phyloP scores from a whole-genome alignment of 2,797 vertebrate species.

The Sebastes iracundus region DNA sequence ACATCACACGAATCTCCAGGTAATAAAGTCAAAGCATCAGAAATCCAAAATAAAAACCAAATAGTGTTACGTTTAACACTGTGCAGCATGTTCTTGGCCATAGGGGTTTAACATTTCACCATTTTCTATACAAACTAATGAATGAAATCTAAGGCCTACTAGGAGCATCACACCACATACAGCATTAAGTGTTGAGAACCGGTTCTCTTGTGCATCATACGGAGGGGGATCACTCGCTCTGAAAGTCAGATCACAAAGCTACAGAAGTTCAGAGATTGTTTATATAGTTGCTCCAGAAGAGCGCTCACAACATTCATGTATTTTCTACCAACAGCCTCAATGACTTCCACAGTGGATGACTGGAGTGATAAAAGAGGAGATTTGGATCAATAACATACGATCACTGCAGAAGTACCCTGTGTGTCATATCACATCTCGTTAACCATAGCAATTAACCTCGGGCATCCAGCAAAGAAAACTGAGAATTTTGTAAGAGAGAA shows the following conservation, averaged over 20 bases:
- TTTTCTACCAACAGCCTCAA: constrained; percentile 14
- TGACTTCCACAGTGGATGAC: background rate
- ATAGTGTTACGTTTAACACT: constrained; percentile 21
- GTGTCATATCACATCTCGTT: constrained; percentile 1
- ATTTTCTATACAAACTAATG: constrained; percentile 30
- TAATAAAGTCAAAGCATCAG: constrained; percentile 26
- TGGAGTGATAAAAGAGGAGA: background rate
- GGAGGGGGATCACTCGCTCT: constrained; percentile 22
- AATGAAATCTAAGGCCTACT: constrained; percentile 52
- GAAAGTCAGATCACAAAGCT: constrained; percentile 39
- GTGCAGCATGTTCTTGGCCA: constrained; percentile 51
- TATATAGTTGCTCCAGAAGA: constrained; percentile 14
- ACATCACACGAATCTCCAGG: constrained; percentile 10
- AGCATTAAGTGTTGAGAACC: constrained; percentile 23
- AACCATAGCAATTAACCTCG: background rate
- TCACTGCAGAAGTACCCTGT: constrained; percentile 4
- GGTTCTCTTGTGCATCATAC: constrained; percentile 35
- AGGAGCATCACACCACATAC: constrained; percentile 48
- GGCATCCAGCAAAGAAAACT: constrained; percentile 6
- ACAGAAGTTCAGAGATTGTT: constrained; percentile 34
- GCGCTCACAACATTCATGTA: constrained; percentile 44
- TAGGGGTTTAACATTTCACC: constrained; percentile 23
- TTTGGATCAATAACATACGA: constrained; percentile 6
- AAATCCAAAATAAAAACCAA: constrained; percentile 18
- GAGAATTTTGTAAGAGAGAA: constrained; percentile 36